Evolutionary conservation across 2,797 vertebrate genomes (phyloP).

Genomic region (Lacerta agilis): DNA sequence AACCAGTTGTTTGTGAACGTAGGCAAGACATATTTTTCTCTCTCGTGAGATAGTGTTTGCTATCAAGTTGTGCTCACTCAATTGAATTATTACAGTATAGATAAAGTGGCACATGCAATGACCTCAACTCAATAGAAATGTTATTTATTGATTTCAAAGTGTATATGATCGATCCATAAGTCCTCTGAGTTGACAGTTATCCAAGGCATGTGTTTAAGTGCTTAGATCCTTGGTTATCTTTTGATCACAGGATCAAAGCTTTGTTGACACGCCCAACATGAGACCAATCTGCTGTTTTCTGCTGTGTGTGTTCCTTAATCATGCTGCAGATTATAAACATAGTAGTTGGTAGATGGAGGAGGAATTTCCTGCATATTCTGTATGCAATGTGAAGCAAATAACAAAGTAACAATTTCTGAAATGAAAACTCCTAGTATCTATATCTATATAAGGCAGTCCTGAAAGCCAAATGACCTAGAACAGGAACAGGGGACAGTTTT

Average conservation of each 20-base stretch:
- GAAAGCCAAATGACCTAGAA: constrained; percentile 8
- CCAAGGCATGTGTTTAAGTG: background rate
- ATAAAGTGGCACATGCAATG: background rate
- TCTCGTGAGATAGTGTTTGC: background rate
- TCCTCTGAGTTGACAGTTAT: background rate
- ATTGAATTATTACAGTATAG: constrained; percentile 1
- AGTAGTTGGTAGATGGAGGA: background rate
- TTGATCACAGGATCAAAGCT: constrained; percentile 3
- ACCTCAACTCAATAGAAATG: background rate
- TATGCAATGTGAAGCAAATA: too few species aligned
- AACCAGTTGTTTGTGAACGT: background rate
- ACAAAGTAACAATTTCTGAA: background rate
- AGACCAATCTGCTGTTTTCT: background rate
- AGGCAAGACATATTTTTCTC: constrained; percentile 2
- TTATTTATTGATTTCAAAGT: constrained; percentile 15
- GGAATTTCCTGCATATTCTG: too few species aligned
- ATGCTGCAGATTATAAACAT: too few species aligned
- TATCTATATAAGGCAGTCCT: constrained; percentile 39
- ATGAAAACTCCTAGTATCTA: constrained; percentile 28
- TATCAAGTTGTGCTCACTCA: background rate
- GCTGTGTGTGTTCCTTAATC: background rate
- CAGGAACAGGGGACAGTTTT: too few species aligned
- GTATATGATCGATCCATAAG: constrained; percentile 1
- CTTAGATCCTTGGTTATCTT: constrained; percentile 6
- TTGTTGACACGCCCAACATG: background rate